Percentiles rank a stretch among this genome's conserved stretches.
Evolutionary conservation across 2,888 invertebrate species (phyloP).

Genomic region (Eilema caniola): DNA sequence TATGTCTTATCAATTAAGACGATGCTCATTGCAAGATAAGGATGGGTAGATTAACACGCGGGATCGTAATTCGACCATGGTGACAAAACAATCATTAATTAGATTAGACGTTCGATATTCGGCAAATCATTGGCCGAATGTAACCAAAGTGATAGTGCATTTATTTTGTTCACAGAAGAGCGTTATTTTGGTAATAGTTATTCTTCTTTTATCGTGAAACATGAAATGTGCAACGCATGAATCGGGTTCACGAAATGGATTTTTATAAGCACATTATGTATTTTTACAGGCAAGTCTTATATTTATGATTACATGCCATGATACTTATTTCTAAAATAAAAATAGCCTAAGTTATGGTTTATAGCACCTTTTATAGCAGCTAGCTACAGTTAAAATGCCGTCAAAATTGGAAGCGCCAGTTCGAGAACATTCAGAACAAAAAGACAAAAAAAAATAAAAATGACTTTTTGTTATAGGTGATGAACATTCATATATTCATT

Average conservation of each 20-base stretch:
- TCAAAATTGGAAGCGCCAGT: too few species aligned
- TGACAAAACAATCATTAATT: conserved; percentile 80
- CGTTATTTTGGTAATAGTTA: conserved; percentile 35
- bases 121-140: conserved; percentile 72
- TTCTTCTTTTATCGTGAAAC: conserved; percentile 27
- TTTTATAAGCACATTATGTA: not conserved
- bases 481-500: too few species aligned
- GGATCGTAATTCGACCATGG: conserved; percentile 67
- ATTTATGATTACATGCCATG: not conserved
- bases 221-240: conserved; percentile 16
- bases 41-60: conserved; percentile 53
- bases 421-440: too few species aligned
- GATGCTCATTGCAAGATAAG: conserved; percentile 25
- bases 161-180: conserved; percentile 61
- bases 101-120: conserved; percentile 65
- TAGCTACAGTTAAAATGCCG: too few species aligned
- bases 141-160: conserved; percentile 63
- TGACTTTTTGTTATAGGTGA: too few species aligned
- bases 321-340: too few species aligned
- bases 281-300: not conserved
- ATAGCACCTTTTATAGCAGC: too few species aligned
- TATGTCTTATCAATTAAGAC: conserved; percentile 45
- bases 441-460: too few species aligned
- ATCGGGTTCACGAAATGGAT: not conserved
- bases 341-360: too few species aligned